These are phyloP conservation scores for Pampus argenteus DNA, from an alignment of 2,797 vertebrate genomes.

Conservation along the genomic window DNA sequence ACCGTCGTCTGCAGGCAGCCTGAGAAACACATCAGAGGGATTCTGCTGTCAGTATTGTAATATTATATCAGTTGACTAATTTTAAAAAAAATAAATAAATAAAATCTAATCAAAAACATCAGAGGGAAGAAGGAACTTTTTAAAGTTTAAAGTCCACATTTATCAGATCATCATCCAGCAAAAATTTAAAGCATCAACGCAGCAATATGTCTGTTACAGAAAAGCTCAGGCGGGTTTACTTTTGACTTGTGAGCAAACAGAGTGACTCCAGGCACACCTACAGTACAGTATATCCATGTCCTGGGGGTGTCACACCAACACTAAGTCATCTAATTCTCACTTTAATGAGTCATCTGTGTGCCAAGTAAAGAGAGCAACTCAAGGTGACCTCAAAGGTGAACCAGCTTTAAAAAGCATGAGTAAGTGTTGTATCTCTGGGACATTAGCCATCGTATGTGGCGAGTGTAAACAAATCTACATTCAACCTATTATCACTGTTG, in stretches of 20 bases:
- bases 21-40: conserved; percentile 44
- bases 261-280: conserved; percentile 46
- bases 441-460: background rate
- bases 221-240: background rate
- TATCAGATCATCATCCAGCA: background rate
- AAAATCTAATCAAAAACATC: background rate
- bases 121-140: background rate
- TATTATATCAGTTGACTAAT: no score
- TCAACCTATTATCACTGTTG: no score
- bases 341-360: conserved; percentile 32
- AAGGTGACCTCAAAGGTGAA: background rate
- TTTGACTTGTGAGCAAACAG: conserved; percentile 30
- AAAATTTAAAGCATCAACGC: background rate
- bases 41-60: background rate
- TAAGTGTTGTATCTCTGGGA: conserved; percentile 12
- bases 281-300: background rate
- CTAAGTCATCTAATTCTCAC: conserved; percentile 26
- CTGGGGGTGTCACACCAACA: conserved; percentile 5
- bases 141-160: background rate
- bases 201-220: background rate
- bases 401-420: conserved; percentile 1
- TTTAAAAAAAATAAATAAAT: no score
- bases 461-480: background rate
- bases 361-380: conserved; percentile 9
- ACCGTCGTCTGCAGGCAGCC: conserved; percentile 57